Percentiles rank a stretch among this genome's conserved stretches.
Evolutionary conservation across 2,113 vertebrate genomes (phyloP).

Genomic region (Periophthalmodon schlosseri): DNA sequence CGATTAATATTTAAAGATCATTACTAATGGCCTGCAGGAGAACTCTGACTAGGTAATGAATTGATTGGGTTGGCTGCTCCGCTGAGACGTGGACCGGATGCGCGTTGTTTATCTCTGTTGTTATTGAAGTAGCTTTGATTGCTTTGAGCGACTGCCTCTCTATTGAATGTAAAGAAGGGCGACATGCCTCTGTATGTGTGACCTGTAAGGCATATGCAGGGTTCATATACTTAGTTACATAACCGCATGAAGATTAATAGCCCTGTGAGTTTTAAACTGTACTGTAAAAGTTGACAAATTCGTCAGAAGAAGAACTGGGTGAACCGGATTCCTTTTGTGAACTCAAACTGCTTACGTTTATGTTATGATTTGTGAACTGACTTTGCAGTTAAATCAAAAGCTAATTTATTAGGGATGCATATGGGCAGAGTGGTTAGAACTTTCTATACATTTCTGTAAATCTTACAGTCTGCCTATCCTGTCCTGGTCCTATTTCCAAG

Average conservation of each 20-base stretch:
- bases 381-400: neutral
- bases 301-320: neutral
- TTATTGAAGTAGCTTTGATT: conserved; percentile 69
- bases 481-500: no score
- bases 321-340: neutral
- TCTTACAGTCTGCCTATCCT: no score
- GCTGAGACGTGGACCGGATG: conserved; percentile 71
- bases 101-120: conserved; percentile 75
- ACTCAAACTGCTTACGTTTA: neutral
- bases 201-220: conserved; percentile 66
- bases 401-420: no score
- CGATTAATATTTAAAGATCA: conserved; percentile 92
- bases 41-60: conserved; percentile 84
- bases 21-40: conserved; percentile 84
- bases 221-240: conserved; percentile 48
- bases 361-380: neutral
- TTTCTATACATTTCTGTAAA: no score
- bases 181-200: conserved; percentile 49
- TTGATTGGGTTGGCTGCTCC: conserved; percentile 77
- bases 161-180: conserved; percentile 69
- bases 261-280: conserved; percentile 30
- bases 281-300: neutral
- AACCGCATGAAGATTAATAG: conserved; percentile 58
- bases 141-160: conserved; percentile 66
- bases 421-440: no score